Conservation (phyloP, 2,113 vertebrate species). For the Actinemys pallida region DNA sequence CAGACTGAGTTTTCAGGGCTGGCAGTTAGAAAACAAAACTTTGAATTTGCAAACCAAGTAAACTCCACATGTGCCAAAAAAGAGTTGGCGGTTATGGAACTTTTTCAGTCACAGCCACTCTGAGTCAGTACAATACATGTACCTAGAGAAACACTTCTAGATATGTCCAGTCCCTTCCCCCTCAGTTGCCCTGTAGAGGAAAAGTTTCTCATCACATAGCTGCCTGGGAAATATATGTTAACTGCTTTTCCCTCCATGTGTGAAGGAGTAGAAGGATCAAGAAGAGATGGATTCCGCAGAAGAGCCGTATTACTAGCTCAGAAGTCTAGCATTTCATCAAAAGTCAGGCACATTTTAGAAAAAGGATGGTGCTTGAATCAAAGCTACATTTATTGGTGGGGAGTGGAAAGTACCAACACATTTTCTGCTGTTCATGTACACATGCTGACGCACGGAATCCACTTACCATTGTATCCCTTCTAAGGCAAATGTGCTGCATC, state of each 20-base stretch:
- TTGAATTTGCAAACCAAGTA: not conserved
- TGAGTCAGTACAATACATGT: not conserved
- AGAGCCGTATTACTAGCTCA: not conserved
- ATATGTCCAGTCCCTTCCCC: not conserved
- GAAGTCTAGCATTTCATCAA: not conserved
- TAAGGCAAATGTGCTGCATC: not conserved
- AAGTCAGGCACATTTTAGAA: not conserved
- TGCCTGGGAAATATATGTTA: not conserved
- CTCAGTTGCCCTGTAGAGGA: not conserved
- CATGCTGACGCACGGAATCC: not conserved
- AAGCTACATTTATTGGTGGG: not conserved
- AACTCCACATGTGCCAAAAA: not conserved
- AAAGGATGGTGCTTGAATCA: not conserved
- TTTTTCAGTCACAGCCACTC: not conserved
- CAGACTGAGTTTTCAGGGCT: not conserved
- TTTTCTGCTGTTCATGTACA: not conserved
- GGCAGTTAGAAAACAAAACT: not conserved
- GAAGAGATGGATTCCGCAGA: not conserved
- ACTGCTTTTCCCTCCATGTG: not conserved
- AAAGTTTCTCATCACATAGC: fast-evolving
- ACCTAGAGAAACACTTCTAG: not conserved
- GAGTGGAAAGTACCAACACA: not conserved
- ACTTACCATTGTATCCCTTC: not conserved
- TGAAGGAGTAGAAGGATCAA: not conserved
- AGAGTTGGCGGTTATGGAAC: not conserved